Evolutionary conservation across 2,888 invertebrate genomes (phyloP).

Genomic region (Iphiclides podalirius): DNA sequence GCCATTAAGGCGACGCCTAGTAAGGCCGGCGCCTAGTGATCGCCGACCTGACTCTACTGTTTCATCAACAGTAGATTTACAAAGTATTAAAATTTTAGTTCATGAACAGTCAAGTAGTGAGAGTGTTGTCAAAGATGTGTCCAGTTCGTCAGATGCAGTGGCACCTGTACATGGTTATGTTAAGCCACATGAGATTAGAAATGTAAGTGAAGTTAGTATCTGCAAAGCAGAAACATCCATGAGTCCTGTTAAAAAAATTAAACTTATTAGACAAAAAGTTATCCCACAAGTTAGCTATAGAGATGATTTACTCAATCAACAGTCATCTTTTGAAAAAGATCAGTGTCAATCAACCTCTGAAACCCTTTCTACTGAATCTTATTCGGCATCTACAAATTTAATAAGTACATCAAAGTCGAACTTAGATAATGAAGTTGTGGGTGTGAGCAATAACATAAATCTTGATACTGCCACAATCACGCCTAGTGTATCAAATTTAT

Average conservation of each 20-base stretch:
- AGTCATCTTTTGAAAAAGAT: conserved; percentile 38
- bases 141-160: conserved; percentile 72
- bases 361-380: conserved; percentile 35
- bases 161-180: conserved; percentile 57
- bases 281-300: conserved; percentile 43
- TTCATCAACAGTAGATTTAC: conserved; percentile 69
- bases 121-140: conserved; percentile 64
- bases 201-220: conserved; percentile 71
- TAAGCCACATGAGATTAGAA: conserved; percentile 68
- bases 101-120: conserved; percentile 51
- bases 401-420: conserved; percentile 31
- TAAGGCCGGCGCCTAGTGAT: conserved; percentile 61
- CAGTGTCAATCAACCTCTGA: conserved; percentile 63
- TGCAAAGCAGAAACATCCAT: conserved; percentile 74
- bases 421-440: not conserved
- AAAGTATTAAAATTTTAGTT: conserved; percentile 44
- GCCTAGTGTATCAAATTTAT: not conserved
- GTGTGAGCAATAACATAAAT: conserved; percentile 4
- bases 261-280: conserved; percentile 68
- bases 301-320: conserved; percentile 38
- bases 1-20: conserved; percentile 59
- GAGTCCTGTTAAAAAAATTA: conserved; percentile 70
- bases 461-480: not conserved
- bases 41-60: conserved; percentile 71
- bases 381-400: conserved; percentile 29